Conservation (phyloP, 2,797 vertebrate species). For the Chiloscyllium punctatum region DNA sequence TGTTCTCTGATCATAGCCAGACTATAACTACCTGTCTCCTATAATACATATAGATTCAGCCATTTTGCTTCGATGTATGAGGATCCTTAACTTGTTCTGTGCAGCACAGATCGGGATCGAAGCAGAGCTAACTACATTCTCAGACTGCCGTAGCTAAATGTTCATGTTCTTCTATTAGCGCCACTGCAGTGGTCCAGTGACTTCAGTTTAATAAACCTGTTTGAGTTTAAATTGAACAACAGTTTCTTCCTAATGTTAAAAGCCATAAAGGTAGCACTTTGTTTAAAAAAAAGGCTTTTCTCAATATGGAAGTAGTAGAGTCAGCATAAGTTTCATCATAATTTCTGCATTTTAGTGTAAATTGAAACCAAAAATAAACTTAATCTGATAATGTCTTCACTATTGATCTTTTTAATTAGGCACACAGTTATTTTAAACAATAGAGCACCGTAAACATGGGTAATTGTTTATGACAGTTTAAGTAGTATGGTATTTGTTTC, state of each 20-base stretch:
- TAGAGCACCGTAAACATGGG: background rate
- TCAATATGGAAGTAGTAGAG: background rate
- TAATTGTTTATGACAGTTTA: conserved; percentile 14
- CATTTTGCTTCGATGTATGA: background rate
- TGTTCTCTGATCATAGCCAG: background rate
- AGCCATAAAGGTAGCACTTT: background rate
- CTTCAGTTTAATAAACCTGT: background rate
- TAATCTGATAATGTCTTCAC: background rate
- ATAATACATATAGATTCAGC: background rate
- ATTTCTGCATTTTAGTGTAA: background rate
- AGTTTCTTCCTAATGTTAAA: background rate
- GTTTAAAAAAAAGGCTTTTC: background rate
- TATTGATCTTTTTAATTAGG: background rate
- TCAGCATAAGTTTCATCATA: background rate
- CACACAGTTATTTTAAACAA: background rate
- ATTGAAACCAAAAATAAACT: background rate
- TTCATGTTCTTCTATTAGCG: background rate
- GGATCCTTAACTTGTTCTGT: background rate
- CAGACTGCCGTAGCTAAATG: background rate
- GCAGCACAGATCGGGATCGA: background rate
- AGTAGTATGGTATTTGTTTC: background rate
- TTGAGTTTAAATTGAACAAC: background rate
- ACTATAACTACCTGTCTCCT: background rate
- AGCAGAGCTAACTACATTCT: background rate
- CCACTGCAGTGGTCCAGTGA: background rate